Base-by-base conservation (phyloP, 2,797 vertebrate species). In the Aulostomus chinensis region DNA sequence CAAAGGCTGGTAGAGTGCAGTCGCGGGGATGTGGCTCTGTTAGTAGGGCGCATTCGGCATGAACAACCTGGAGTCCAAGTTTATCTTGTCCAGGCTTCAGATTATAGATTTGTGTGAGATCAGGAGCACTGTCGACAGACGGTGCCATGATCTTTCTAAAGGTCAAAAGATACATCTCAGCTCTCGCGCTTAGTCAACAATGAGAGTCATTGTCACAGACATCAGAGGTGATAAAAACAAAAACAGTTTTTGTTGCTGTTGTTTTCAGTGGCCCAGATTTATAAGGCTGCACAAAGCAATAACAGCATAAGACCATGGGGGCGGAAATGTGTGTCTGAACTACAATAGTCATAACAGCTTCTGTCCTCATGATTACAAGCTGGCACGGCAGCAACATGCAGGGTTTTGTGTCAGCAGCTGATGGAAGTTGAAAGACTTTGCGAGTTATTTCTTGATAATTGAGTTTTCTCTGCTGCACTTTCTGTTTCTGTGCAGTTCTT, bases 181-280 rank as follows among this genome's bases (percentile, higher is more conserved):
- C 32, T 55, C 73, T 74, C 76, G 60, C 83, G 71, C 74, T 82
- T 72, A 78, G 80, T 84, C 76, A 79, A 81, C 80, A 84, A 77
- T 43, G 14, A 65, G 65, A 80, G 75, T 73, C 69, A 69, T 69
- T 63, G 75, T 69, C 81, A 47, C 45, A 39, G 20, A 17, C 59
- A 45, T 80, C 73, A 70, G 72, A 78, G 41, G 72, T 61, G 76
- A 67, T 74, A 55, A 68, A 60, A 61, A 62, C 14, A 29, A 21
- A 58, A 62, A 14, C 24, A 20, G 21, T 29, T 41, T 32, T 46
- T 47, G 29, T 59, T 17, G 28, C 28, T 68, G 55, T 62, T 59
- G 57, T 68, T 69, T 65, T 50, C 47, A 68, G 40, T 73, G 70
- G 68, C 63, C 56, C 58, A 40, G 58, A 80, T 79, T 80, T 59